Percentiles rank a stretch among this genome's conserved stretches.
Evolutionary conservation across 2,113 vertebrate species (phyloP).

Genomic region (Albula glossodonta): DNA sequence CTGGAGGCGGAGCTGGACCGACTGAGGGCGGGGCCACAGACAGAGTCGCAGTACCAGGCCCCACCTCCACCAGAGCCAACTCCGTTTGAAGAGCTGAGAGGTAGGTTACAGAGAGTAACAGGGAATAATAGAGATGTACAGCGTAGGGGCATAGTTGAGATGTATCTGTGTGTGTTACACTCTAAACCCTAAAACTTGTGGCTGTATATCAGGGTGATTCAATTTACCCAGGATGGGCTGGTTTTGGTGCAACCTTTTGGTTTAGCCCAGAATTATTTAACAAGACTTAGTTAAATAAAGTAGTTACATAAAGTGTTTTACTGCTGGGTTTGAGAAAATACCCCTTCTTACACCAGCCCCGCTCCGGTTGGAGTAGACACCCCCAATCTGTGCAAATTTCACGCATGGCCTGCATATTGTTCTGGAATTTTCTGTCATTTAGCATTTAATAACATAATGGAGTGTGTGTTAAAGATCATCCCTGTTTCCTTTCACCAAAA

Average conservation of each 20-base stretch:
- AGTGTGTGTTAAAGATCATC: too few relatives aligned
- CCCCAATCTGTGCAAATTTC: background rate
- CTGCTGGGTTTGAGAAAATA: too few relatives aligned
- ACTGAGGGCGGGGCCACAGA: slow-evolving; percentile 78
- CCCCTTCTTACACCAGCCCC: too few relatives aligned
- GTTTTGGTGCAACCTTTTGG: too few relatives aligned
- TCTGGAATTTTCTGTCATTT: slow-evolving; percentile 6
- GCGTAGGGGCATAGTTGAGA: background rate
- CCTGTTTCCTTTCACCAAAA: background rate
- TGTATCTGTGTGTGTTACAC: background rate
- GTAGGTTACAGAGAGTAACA: slow-evolving; percentile 65
- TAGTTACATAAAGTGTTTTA: too few relatives aligned
- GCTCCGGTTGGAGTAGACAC: too few relatives aligned
- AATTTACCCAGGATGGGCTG: too few relatives aligned
- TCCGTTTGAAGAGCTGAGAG: slow-evolving; percentile 83
- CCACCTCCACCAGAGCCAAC: slow-evolving; percentile 79
- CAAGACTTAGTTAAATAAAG: too few relatives aligned
- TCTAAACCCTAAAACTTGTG: background rate
- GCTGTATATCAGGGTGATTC: too few relatives aligned
- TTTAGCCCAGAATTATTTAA: too few relatives aligned
- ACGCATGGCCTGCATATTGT: background rate
- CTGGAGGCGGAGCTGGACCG: slow-evolving; percentile 88
- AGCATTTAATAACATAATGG: background rate
- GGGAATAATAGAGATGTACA: background rate
- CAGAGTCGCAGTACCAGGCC: slow-evolving; percentile 52